These are phyloP conservation scores for Venustoraphidia nigricollis DNA, from an alignment of 2,888 invertebrate genomes.

Conservation along the genomic window DNA sequence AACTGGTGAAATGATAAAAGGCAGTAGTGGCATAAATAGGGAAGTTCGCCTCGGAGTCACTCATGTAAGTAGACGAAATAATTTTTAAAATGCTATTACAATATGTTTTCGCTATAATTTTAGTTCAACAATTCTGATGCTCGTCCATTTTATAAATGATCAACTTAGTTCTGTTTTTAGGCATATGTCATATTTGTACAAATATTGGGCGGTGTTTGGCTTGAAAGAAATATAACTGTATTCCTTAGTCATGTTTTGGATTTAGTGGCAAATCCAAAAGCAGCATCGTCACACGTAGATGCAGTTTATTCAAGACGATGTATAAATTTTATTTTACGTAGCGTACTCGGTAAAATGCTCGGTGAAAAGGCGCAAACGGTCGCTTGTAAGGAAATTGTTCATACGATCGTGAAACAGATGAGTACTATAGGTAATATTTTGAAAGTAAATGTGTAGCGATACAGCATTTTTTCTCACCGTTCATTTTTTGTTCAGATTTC, in stretches of 20 bases:
- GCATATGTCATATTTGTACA: slow-evolving; percentile 92
- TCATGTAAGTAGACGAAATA: slow-evolving; percentile 49
- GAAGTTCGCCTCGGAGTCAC: slow-evolving; percentile 97
- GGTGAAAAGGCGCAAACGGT: slow-evolving; percentile 95
- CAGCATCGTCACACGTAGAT: slow-evolving; percentile 91
- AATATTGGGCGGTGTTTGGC: slow-evolving; percentile 85
- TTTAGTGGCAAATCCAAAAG: slow-evolving; percentile 88
- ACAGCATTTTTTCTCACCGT: not conserved
- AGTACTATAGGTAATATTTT: slow-evolving; percentile 52
- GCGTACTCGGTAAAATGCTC: slow-evolving; percentile 83
- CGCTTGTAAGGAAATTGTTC: slow-evolving; percentile 87
- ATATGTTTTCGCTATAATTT: not conserved
- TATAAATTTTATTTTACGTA: slow-evolving; percentile 85
- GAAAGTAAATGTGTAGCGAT: not conserved
- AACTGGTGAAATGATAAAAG: slow-evolving; percentile 89
- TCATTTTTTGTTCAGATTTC: slow-evolving; percentile 39
- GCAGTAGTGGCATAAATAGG: slow-evolving; percentile 80
- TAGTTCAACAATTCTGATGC: not conserved
- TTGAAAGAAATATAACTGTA: slow-evolving; percentile 78
- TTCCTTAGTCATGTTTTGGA: slow-evolving; percentile 85
- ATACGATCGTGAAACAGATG: slow-evolving; percentile 87
- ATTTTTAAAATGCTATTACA: not conserved
- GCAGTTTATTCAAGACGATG: slow-evolving; percentile 96
- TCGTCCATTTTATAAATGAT: not conserved
- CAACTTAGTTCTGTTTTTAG: slow-evolving; percentile 30